phyloP scores from a whole-genome alignment of 2,888 invertebrate species.

The Lypha dubia region DNA sequence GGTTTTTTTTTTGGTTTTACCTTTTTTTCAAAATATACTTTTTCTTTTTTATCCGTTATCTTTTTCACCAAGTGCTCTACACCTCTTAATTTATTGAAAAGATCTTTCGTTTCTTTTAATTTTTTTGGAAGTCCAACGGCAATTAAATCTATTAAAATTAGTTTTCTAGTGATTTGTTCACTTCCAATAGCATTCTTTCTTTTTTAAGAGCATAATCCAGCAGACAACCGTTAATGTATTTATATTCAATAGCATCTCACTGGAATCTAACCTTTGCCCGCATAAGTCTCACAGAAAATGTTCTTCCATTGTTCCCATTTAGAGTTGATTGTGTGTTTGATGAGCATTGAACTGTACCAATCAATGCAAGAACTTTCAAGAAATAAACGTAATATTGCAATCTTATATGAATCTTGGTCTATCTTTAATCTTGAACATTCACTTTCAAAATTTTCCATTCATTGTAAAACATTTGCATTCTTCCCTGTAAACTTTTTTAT shows the following conservation, averaged over 20 bases:
- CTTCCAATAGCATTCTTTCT: constrained; percentile 63
- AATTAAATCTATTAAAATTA: constrained; percentile 75
- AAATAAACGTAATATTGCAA: too few relatives aligned
- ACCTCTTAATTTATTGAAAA: constrained; percentile 76
- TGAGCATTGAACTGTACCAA: too few relatives aligned
- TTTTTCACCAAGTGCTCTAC: constrained; percentile 51
- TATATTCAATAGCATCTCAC: constrained; percentile 74
- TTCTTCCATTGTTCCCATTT: too few relatives aligned
- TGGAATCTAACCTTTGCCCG: constrained; percentile 73
- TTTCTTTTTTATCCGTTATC: constrained; percentile 18
- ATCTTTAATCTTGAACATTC: constrained; percentile 41
- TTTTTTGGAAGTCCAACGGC: constrained; percentile 76
- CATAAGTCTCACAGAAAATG: constrained; percentile 58
- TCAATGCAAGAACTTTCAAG: too few relatives aligned
- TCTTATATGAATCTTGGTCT: too few relatives aligned
- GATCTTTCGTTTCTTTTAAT: constrained; percentile 75
- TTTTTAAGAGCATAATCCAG: constrained; percentile 74
- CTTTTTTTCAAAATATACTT: constrained; percentile 4
- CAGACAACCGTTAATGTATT: constrained; percentile 74
- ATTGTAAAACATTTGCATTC: constrained; percentile 52
- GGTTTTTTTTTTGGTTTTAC: constrained; percentile 41
- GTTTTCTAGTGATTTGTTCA: constrained; percentile 56
- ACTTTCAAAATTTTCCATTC: constrained; percentile 62
- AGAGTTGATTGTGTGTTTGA: too few relatives aligned
- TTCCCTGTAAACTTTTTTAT: constrained; percentile 46